Base-by-base conservation (phyloP, 2,888 invertebrate genomes). In the Noctua comes region DNA sequence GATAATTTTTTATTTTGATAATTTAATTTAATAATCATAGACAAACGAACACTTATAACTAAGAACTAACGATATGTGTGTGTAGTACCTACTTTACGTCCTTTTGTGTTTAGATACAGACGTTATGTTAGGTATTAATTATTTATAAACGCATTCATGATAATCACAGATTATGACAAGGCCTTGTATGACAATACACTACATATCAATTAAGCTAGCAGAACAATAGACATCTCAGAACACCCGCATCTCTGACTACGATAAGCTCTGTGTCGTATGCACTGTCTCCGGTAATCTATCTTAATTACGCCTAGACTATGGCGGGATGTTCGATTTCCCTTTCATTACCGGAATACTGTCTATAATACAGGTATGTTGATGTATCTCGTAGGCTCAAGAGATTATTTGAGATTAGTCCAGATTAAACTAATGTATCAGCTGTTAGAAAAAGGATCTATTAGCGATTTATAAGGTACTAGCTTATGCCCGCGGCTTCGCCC, bases 221-320 rank as follows among this genome's bases (percentile, higher is more conserved):
- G 57, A 70, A 82, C 86, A 77, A 82, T 86, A 71, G 64, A 40
- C 27, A 48, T 76, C 16, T 13, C 43, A 40, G 66, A 59, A 31
- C 68, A 64, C 83, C 71, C 73, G 73, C 73, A 82, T 77, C 64
- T 59, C 62, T 62, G 76, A 51, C 40, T 21, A 40, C 8, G 73
- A 84, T 86, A 77, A 77, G 83, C 86, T 70, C 24, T 6, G 31
- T 40, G 62, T 68, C 62, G 66, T 57, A 43, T 64, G 66, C 36
- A 59, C 48, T 68, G 62, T 51, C 43, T 36, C 16, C 36, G 51
- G 71, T 72, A 72, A 84, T 84, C 83, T 71, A 36, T 72, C 73
- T 78, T 83, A 83, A 83, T 71, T 86, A 86, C 43, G 72, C 21
- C n/a, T 27, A 51, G 24, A 54, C 36, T 5, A 54, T 46, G 13